phyloP scores from a whole-genome alignment of 2,113 vertebrate species.

The Amblyopsis rosae region DNA sequence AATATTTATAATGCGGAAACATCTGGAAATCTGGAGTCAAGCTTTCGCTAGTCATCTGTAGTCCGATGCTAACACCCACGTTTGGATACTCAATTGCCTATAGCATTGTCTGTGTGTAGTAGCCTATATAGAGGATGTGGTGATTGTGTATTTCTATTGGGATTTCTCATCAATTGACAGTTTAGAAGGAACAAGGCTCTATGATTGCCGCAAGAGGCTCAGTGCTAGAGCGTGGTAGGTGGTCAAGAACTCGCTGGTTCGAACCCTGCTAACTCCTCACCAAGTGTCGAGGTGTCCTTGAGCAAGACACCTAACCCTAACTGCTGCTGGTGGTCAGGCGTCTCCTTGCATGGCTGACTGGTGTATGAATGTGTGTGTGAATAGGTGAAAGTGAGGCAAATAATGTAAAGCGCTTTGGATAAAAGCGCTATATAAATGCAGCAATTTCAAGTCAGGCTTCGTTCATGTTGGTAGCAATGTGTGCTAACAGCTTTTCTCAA shows the following conservation, averaged over 20 bases:
- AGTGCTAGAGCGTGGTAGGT: too few relatives aligned
- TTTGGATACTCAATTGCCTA: slow-evolving; percentile 9
- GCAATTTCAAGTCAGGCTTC: background rate
- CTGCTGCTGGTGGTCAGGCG: too few relatives aligned
- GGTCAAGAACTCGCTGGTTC: too few relatives aligned
- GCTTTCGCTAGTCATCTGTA: slow-evolving; percentile 17
- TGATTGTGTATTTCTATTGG: background rate
- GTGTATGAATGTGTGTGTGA: too few relatives aligned
- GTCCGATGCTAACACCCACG: slow-evolving; percentile 32
- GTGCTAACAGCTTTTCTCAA: background rate
- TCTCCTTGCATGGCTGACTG: too few relatives aligned
- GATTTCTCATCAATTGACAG: background rate
- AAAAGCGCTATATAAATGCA: too few relatives aligned
- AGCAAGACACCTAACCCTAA: too few relatives aligned
- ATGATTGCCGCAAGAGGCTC: too few relatives aligned
- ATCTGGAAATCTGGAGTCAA: slow-evolving; percentile 15
- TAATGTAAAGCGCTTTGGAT: too few relatives aligned
- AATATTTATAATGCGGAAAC: slow-evolving; percentile 37
- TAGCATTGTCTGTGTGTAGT: background rate
- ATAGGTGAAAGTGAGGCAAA: too few relatives aligned
- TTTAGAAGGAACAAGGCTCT: background rate
- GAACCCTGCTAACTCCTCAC: too few relatives aligned
- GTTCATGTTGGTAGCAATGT: background rate
- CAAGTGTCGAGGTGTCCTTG: too few relatives aligned
- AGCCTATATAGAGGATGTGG: background rate